A percentile compares a stretch with the other conserved stretches of the same genome.
These are phyloP conservation scores for Hoplodrina blanda DNA, from an alignment of 2,888 invertebrate genomes.

Conservation along the genomic window DNA sequence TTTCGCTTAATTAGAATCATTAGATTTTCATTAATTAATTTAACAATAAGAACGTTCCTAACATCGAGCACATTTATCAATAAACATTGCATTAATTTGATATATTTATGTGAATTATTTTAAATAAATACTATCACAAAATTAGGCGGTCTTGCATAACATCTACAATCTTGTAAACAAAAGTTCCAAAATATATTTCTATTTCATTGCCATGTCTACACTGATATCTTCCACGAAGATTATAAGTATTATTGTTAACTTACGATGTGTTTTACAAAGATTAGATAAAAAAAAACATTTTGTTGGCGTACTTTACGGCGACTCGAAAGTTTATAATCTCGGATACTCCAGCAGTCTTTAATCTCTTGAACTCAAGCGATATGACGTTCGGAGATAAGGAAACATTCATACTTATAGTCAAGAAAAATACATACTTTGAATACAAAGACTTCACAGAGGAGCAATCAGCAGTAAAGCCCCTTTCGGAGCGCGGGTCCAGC, in stretches of 20 bases:
- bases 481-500: constrained; percentile 43
- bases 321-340: constrained; percentile 37
- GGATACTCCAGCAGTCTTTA: constrained; percentile 23
- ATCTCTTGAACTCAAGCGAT: constrained; percentile 52
- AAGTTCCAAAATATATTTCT: neutral
- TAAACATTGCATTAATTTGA: neutral
- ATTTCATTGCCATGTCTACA: neutral
- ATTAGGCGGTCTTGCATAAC: neutral
- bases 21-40: neutral
- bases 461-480: constrained; percentile 53
- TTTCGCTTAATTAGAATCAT: neutral
- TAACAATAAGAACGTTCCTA: neutral
- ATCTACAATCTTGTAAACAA: constrained; percentile 10
- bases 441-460: constrained; percentile 58
- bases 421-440: constrained; percentile 66
- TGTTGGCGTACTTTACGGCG: constrained; percentile 21
- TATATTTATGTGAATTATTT: too few relatives aligned
- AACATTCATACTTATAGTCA: constrained; percentile 23
- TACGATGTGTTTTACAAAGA: constrained; percentile 19
- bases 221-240: constrained; percentile 14
- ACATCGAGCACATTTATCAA: neutral
- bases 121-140: neutral
- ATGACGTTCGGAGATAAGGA: constrained; percentile 37
- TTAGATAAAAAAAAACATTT: constrained; percentile 35
- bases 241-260: constrained; percentile 21